These are phyloP conservation scores for Uropsilus gracilis DNA, from an alignment of 2,113 vertebrate species.

Conservation along the genomic window DNA sequence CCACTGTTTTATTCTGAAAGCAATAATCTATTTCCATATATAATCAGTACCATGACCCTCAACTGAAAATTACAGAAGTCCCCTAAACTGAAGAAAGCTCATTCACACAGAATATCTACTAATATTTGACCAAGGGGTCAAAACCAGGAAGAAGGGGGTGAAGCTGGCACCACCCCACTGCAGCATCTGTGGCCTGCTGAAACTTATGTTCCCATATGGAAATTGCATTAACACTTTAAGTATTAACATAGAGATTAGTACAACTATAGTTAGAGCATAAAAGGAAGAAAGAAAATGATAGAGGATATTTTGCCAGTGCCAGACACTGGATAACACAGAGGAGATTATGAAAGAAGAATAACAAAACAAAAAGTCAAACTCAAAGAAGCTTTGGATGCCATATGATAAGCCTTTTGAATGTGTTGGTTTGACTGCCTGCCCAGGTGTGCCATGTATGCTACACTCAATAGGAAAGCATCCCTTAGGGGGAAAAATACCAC, in stretches of 20 bases:
- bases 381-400: slow-evolving; percentile 58
- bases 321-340: not conserved
- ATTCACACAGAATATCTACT: not conserved
- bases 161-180: not conserved
- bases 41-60: not conserved
- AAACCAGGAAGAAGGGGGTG: not conserved
- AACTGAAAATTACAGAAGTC: not conserved
- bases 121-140: not conserved
- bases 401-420: slow-evolving; percentile 68
- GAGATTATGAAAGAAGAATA: slow-evolving; percentile 12
- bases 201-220: not conserved
- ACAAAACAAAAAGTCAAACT: slow-evolving; percentile 21
- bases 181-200: rapidly evolving
- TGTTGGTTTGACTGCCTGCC: slow-evolving; percentile 55
- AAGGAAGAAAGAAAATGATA: slow-evolving; percentile 9
- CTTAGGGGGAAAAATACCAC: slow-evolving; percentile 13
- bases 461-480: slow-evolving; percentile 8
- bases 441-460: not conserved
- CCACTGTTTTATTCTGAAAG: not conserved
- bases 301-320: not conserved
- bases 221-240: not conserved
- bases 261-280: not conserved
- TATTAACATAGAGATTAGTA: not conserved
- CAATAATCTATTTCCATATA: not conserved
- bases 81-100: not conserved